Evolutionary conservation across 2,113 vertebrate species (phyloP).

Genomic region (Microtus ochrogaster): DNA sequence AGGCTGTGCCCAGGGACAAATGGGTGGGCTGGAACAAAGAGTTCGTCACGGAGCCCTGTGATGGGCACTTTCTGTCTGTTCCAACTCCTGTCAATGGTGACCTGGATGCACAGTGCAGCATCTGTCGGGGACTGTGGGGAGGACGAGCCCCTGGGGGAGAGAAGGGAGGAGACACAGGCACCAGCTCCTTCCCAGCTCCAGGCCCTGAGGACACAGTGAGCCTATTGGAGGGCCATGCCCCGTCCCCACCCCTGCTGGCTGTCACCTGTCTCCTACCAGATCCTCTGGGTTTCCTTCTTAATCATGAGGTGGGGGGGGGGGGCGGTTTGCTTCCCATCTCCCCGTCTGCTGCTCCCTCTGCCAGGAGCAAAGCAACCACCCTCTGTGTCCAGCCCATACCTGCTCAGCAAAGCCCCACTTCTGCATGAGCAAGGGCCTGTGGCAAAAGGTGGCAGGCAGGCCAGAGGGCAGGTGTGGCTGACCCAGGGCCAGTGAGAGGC

Average conservation of each 20-base stretch:
- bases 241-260: not conserved
- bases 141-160: too few relatives aligned
- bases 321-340: not conserved
- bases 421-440: not conserved
- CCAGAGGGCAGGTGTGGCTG: not conserved
- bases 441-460: not conserved
- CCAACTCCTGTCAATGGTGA: not conserved
- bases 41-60: accelerated
- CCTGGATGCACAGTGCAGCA: not conserved
- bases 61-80: not conserved
- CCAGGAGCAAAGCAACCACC: not conserved
- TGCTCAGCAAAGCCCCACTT: not conserved
- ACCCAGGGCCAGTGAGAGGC: not conserved
- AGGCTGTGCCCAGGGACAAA: not conserved
- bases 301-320: accelerated
- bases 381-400: not conserved
- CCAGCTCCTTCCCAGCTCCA: not conserved
- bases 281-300: not conserved
- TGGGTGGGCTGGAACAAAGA: not conserved
- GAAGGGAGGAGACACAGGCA: not conserved
- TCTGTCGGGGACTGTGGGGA: not conserved
- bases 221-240: not conserved
- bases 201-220: not conserved
- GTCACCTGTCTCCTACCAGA: not conserved
- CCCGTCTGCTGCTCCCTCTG: not conserved